Evolutionary conservation across 2,888 invertebrate genomes (phyloP), one percentile per base, ranked within the genome.

Genomic region (Cyaniris semiargus): DNA sequence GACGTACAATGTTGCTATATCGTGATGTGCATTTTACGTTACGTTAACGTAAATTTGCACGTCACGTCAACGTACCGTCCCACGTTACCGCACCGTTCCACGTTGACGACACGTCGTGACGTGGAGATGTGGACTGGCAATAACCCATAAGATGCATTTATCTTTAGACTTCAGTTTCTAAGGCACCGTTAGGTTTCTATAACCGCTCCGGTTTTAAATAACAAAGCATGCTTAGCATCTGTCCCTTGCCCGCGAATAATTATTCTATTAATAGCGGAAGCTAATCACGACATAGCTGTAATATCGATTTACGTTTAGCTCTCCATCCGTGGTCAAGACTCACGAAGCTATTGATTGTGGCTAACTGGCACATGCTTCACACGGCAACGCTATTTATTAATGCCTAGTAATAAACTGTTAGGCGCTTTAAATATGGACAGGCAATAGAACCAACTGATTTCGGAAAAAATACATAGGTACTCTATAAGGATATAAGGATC

Each of bases 221-320:
- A 71, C 71, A 71, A 71, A 71, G 38, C 71, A 23, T 38, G 38
- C 18, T 71, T 38, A 71, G 71, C 71, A 71, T 71, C 71, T 71
- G 71, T 71, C 38, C 38, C 71, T 66, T 71, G 38, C 13, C 71
- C 38, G 38, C 71, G 71, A 71, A 71, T 71, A 71, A 72, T 72
- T 44, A 53, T 74, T 74, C 74, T 74, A 53, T 53, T 48, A 74
- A 27, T 74, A 74, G 74, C 53, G 74, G 48, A 72, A 53, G 74
- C 74, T 74, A 74, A 74, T 74, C 74, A 74, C 74, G 74, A 48
- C 74, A 74, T 74, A 13, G 44, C 74, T 23, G 3, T 18, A 48
- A 23, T 74, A 74, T 74, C 74, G 74, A 74, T 74, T 74, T 44
- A 53, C 53, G 44, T 53, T 44, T 21, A 34, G 38, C 15, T 23